Evolutionary conservation across 2,113 vertebrate genomes (phyloP).

Genomic region (Poecilia latipinna): DNA sequence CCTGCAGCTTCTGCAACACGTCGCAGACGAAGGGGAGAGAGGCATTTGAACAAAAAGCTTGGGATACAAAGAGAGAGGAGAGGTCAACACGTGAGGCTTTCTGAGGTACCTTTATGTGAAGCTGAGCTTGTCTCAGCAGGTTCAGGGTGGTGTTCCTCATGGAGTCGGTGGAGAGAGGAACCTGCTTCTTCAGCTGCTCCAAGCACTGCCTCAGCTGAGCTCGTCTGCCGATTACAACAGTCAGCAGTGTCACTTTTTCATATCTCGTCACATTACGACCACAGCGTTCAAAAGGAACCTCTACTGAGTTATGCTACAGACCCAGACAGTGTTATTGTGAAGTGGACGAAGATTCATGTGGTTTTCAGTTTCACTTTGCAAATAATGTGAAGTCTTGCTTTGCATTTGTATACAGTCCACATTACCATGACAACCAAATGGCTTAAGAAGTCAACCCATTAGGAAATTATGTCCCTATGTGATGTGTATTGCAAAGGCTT

Average conservation of each 20-base stretch:
- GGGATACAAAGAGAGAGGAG: background rate
- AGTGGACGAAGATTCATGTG: background rate
- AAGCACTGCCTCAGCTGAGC: slow-evolving; percentile 90
- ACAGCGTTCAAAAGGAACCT: background rate
- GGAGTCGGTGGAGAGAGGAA: slow-evolving; percentile 84
- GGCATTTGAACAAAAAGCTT: background rate
- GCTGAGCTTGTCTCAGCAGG: slow-evolving; percentile 87
- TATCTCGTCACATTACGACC: background rate
- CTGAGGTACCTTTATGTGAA: slow-evolving; percentile 88
- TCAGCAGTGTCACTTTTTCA: background rate
- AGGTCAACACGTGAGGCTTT: background rate
- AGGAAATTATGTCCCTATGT: too few relatives aligned
- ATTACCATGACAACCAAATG: too few relatives aligned
- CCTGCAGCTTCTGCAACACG: slow-evolving; percentile 85
- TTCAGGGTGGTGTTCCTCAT: slow-evolving; percentile 88
- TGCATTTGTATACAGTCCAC: too few relatives aligned
- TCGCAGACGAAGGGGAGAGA: background rate
- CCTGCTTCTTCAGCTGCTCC: slow-evolving; percentile 92
- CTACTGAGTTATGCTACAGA: background rate
- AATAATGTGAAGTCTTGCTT: too few relatives aligned
- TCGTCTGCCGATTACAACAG: slow-evolving; percentile 76
- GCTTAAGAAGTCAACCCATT: too few relatives aligned
- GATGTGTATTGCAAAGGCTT: too few relatives aligned
- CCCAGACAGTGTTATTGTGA: background rate
- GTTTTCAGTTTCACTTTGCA: too few relatives aligned